Evolutionary conservation across 2,888 invertebrate genomes (phyloP), one percentile per base, ranked within the genome.

Genomic region (Hermaeophaga mercurialis): DNA sequence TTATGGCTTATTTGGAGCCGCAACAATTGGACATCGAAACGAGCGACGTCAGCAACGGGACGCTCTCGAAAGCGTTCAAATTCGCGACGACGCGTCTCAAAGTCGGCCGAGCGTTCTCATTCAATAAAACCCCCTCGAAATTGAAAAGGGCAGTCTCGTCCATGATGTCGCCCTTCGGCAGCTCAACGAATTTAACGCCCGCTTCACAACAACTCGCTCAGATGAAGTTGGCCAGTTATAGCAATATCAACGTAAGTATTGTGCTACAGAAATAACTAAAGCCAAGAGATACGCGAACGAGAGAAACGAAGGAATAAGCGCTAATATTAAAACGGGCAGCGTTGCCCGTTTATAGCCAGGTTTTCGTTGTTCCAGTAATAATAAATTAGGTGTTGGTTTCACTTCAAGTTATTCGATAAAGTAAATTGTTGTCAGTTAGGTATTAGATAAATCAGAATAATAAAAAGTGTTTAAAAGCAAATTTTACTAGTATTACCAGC

Each of bases 51-150:
- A 88, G 88, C 70, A 85, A 90, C 72, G 92, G 92, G 71, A 92
- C 94, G 56, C 81, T 95, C 66, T 91, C 92, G 68, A 94, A 93
- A 82, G 95, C 94, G 63, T 90, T 94, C 74, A 93, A 91, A 82
- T 88, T 91, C 77, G 92, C 92, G 34, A 87, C 90, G 59, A 91
- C 92, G 52, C 84, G 90, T 70, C 85, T 90, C 74, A 91, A 92
- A 84, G 94, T 96, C 67, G 94, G 94, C 48, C 86, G 96, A 66
- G 96, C 96, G 65, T 90, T 96, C 74, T 96, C 95, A 63, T 94
- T 96, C 80, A 95, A 94, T 79, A 94, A 94, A 80, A 96, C 96
- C 19, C 96, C 96, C 45, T 91, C 91, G 63, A 94, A 93, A 78
- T 79, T 96, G 70, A 95, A 95, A 79, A 85, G 96, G 55, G 95